Conservation (phyloP, 2,797 vertebrate genomes). For the Danio kyathit region DNA sequence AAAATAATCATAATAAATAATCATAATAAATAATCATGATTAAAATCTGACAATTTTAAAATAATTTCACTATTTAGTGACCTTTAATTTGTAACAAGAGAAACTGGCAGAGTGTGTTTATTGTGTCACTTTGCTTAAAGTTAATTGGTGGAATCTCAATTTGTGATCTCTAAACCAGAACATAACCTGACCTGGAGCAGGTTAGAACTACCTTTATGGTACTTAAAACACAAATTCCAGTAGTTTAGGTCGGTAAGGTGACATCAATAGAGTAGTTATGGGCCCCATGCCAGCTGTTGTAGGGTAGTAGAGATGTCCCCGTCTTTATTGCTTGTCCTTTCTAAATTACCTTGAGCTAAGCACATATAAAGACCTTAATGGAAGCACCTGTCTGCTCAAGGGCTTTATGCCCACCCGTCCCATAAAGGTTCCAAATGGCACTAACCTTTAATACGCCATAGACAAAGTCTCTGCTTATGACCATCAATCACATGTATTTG, state of each 20-base stretch:
- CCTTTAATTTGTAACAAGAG: too few species aligned
- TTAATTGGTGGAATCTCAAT: too few species aligned
- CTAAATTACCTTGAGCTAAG: constrained; percentile 30
- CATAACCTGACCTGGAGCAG: too few species aligned
- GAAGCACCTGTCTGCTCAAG: constrained; percentile 38
- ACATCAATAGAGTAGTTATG: constrained; percentile 1
- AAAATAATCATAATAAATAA: too few species aligned
- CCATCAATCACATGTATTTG: constrained; percentile 34
- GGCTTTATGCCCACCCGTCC: constrained; percentile 13
- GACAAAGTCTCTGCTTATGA: constrained; percentile 24
- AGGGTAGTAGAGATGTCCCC: constrained; percentile 7
- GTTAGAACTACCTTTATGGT: too few species aligned
- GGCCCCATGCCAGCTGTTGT: not conserved
- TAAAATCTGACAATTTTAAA: too few species aligned
- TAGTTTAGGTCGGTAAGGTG: not conserved
- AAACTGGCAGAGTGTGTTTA: too few species aligned
- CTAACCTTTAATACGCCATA: constrained; percentile 28
- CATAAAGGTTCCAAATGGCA: constrained; percentile 37
- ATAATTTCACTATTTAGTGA: too few species aligned
- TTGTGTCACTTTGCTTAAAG: too few species aligned
- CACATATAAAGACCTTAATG: constrained; percentile 30
- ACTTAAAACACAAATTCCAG: too few species aligned
- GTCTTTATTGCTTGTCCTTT: constrained; percentile 41
- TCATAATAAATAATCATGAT: too few species aligned
- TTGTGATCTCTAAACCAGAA: too few species aligned